Conservation (phyloP, 2,797 vertebrate genomes). For the Anguilla anguilla region DNA sequence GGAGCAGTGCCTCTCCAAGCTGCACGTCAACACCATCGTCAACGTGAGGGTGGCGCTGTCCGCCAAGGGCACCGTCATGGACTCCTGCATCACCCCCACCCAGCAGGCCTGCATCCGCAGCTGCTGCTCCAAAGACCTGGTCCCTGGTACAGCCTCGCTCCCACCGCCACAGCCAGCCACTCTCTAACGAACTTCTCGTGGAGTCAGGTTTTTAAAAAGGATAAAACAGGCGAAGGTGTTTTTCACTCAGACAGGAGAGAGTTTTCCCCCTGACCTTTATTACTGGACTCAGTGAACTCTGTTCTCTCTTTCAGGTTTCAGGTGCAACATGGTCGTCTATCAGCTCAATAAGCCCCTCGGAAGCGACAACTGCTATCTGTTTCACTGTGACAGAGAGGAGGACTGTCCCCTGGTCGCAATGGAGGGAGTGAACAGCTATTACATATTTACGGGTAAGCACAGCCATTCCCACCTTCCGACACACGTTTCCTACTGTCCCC, state of each 20-base stretch:
- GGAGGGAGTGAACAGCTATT: conserved; percentile 74
- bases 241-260: background rate
- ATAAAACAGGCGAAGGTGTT: background rate
- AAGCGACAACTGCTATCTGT: conserved; percentile 85
- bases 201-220: background rate
- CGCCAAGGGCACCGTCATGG: conserved; percentile 45
- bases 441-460: conserved; percentile 79
- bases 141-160: conserved; percentile 55
- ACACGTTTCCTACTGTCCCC: too few relatives aligned
- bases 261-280: background rate
- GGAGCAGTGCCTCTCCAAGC: conserved; percentile 73
- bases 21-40: conserved; percentile 63
- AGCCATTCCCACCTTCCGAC: background rate
- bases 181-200: background rate
- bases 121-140: conserved; percentile 72
- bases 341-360: conserved; percentile 61
- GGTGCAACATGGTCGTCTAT: conserved; percentile 86
- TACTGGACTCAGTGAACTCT: background rate
- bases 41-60: conserved; percentile 54
- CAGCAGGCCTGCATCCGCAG: conserved; percentile 72
- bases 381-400: conserved; percentile 79
- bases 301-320: conserved; percentile 70
- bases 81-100: conserved; percentile 43
- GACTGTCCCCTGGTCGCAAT: conserved; percentile 79
- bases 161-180: too few relatives aligned